Conservation (phyloP, 2,888 invertebrate genomes). For the Hymenopus coronatus region DNA sequence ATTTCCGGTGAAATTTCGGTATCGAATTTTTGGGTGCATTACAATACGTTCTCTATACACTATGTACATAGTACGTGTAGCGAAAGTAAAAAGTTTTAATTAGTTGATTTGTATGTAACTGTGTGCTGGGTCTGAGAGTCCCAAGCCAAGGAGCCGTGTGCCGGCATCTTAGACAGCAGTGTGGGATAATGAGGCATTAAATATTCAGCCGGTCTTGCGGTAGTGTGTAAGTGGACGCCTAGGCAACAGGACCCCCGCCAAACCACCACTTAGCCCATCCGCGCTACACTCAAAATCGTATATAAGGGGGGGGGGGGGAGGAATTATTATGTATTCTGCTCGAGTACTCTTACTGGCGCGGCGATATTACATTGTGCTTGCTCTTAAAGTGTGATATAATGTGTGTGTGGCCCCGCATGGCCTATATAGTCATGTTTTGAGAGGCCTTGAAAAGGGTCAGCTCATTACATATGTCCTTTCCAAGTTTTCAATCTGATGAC, state of each 20-base stretch:
- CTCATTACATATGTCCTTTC: not conserved
- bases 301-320: not conserved
- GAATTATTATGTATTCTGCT: slow-evolving; percentile 14
- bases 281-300: slow-evolving; percentile 11
- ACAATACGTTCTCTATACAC: too few relatives aligned
- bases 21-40: too few relatives aligned
- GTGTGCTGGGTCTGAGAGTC: not conserved
- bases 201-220: slow-evolving; percentile 10
- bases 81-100: too few relatives aligned
- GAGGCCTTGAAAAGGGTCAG: not conserved
- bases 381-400: slow-evolving; percentile 7
- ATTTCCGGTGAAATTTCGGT: too few relatives aligned
- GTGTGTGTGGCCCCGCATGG: not conserved
- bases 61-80: too few relatives aligned
- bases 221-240: not conserved
- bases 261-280: slow-evolving; percentile 7
- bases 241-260: not conserved
- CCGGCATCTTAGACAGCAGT: not conserved
- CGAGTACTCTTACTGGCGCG: not conserved
- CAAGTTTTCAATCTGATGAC: too few relatives aligned
- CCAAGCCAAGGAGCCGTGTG: not conserved
- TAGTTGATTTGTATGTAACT: too few relatives aligned
- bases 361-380: not conserved
- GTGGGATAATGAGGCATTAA: slow-evolving; percentile 2
- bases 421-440: not conserved